Evolutionary conservation across 2,888 invertebrate genomes (phyloP), one percentile per base, ranked within the genome.

Genomic region (Lagria hirta): DNA sequence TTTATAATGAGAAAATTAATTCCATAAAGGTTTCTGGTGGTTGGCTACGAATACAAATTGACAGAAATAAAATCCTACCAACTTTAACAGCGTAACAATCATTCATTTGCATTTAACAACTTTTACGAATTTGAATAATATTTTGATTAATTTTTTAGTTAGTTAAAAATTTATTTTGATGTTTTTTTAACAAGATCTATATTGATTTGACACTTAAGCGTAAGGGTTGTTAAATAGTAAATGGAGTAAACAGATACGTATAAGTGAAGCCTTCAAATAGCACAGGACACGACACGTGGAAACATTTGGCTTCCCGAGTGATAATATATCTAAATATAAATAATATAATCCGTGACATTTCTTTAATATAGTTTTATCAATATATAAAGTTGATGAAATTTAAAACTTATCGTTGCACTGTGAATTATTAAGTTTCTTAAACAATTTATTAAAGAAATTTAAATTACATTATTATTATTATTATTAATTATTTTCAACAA

Each of bases 171-270:
- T 7, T 13, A 8, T 6, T n/a, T n/a, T 7, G 16, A 32, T 11
- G 16, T 18, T 27, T 14, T 26, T 11, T 26, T 26, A 26, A 26
- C 17, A 20, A 20, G 13, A 11, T n/a, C 8, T 32, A 22, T 38
- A 45, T 45, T 35, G 45, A 45, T 27, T 32, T 12, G 33, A 24
- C 33, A 33, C 37, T 44, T 20, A 13, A 40, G 27, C n/a, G n/a
- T n/a, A n/a, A n/a, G 43, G 45, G 35, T 41, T 33, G 33, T 20
- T 33, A 21, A 18, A 27, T 10, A 30, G 38, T 38, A 38, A 38
- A 38, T 30, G 32, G 33, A 38, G 32, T 41, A 41, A 41, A 41
- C 32, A 43, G 27, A 43, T 24, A 45, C 34, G 40, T 28, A 32
- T 43, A 34, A 17, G 26, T n/a, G 45, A 45, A 45, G 45, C 45